Evolutionary conservation across 2,888 invertebrate species (phyloP), one percentile per base, ranked within the genome.

Genomic region (Heliconius hortense): DNA sequence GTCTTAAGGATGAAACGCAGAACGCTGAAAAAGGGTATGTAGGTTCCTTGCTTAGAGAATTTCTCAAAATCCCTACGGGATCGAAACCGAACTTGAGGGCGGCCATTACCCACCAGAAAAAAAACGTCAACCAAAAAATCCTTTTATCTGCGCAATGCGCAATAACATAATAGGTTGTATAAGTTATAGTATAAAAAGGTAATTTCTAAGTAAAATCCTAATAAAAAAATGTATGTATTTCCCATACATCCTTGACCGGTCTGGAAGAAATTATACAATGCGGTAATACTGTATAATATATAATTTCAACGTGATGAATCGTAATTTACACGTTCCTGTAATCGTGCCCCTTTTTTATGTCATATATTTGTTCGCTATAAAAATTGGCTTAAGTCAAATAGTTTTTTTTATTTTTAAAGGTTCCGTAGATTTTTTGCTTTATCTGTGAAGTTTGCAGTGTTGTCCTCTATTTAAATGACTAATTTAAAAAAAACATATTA

Each of bases 261-360:
- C 67, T 31, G 13, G 2, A 15, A 28, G 53, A 68, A 53, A 59
- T 56, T 59, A 70, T 70, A 35, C 70, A 59, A 59, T 59, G 15
- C 35, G 35, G 59, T 70, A 48, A 28, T 68, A 48, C 31, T 63
- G 63, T 64, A 24, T 26, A n/a, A 31, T 66, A 35, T 24, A 3
- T 59, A 48, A 35, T 59, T 39, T 43, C 53, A 68, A 68, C 68
- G 68, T 68, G 68, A 68, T 53, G 31, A 68, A 68, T 68, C 28
- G 1, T 68, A 26, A 48, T 68, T 68, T 53, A 53, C 53, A 68
- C 48, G 68, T 68, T 68, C 26, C 67, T 28, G 43, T 67, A 48
- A 67, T 53, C 28, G 28, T 53, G 48, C 26, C 48, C 21, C 18
- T 48, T 48, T 67, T 67, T 67, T 67, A 21, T 48, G 21, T 35